Conservation (phyloP, 2,113 vertebrate genomes). For the Seriola dumerili region DNA sequence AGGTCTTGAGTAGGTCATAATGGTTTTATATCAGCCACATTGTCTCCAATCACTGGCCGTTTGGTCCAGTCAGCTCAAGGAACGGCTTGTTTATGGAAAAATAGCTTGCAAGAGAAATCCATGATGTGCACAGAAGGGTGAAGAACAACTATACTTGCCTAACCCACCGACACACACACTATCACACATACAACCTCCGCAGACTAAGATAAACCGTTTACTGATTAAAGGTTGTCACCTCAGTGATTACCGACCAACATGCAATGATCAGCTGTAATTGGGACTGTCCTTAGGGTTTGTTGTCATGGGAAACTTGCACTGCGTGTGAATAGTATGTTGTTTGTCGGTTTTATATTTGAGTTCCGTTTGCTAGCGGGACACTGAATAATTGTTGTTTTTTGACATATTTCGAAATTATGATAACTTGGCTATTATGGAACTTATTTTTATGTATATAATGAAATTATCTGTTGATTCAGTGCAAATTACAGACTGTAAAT, state of each 20-base stretch:
- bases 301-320: slow-evolving; percentile 3
- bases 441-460: not conserved
- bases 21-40: slow-evolving; percentile 66
- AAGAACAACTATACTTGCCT: not conserved
- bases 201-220: slow-evolving; percentile 7
- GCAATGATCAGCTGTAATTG: not conserved
- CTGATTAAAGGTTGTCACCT: not conserved
- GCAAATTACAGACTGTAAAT: not conserved
- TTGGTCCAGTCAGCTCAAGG: slow-evolving; percentile 28
- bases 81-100: slow-evolving; percentile 52
- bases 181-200: not conserved
- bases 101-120: slow-evolving; percentile 15
- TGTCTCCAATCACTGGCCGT: slow-evolving; percentile 37
- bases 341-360: slow-evolving; percentile 1
- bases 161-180: not conserved
- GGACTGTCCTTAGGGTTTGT: not conserved
- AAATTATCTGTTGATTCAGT: not conserved
- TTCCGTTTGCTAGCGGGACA: slow-evolving; percentile 1
- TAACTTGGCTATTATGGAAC: not conserved
- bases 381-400: slow-evolving; percentile 7
- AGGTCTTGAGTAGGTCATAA: slow-evolving; percentile 59
- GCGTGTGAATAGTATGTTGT: not conserved
- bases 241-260: not conserved
- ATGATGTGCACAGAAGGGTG: not conserved
- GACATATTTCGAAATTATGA: slow-evolving; percentile 15